phyloP scores from a whole-genome alignment of 2,888 invertebrate genomes.

The Hybos culiciformis region DNA sequence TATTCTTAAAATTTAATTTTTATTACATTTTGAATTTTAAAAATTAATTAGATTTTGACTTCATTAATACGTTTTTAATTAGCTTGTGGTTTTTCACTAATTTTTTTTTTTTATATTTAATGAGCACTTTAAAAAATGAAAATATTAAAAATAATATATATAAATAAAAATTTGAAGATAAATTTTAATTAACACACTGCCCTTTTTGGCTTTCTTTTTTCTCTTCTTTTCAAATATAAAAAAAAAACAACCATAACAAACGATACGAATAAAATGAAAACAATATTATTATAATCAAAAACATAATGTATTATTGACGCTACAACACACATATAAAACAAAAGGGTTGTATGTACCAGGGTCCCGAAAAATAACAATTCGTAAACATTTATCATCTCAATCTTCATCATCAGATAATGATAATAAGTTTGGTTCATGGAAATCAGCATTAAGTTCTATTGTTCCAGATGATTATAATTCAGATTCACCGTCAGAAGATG shows the following conservation, averaged over 20 bases:
- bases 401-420: constrained; percentile 8
- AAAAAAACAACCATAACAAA: too few species aligned
- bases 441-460: constrained; percentile 11
- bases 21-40: too few species aligned
- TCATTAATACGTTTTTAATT: background rate
- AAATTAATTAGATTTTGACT: too few species aligned
- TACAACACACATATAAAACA: constrained; percentile 18
- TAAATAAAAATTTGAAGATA: constrained; percentile 10
- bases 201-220: constrained; percentile 64
- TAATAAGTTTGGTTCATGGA: constrained; percentile 10
- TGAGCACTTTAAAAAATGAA: constrained; percentile 13
- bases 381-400: constrained; percentile 14
- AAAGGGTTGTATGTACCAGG: too few species aligned
- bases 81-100: too few species aligned
- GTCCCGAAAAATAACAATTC: constrained; percentile 4
- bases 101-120: constrained; percentile 11
- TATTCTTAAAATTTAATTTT: too few species aligned
- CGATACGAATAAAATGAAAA: too few species aligned
- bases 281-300: too few species aligned
- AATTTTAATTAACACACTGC: constrained; percentile 43
- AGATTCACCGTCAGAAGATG: constrained; percentile 8
- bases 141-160: constrained; percentile 19
- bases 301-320: too few species aligned
- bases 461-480: too few species aligned
- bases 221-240: too few species aligned